Evolutionary conservation across 2,888 invertebrate species (phyloP).

Genomic region (Lordiphosa andalusiaca): DNA sequence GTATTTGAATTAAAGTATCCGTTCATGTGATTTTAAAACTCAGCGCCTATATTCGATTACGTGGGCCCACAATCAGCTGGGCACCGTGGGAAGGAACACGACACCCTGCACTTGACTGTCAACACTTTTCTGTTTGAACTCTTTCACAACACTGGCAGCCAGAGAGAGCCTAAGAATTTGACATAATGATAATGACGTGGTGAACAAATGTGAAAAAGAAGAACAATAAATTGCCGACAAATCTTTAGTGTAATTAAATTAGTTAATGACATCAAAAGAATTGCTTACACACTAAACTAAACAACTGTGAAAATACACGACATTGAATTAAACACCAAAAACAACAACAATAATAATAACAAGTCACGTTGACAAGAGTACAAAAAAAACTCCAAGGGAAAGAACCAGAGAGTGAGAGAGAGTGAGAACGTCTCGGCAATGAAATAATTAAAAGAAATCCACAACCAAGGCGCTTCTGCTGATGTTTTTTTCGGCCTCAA

Average conservation of each 20-base stretch:
- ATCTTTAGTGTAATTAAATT: conserved; percentile 41
- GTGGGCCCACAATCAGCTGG: no score
- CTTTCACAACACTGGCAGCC: no score
- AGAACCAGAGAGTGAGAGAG: conserved; percentile 27
- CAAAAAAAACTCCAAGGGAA: conserved; percentile 24
- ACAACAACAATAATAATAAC: conserved; percentile 11
- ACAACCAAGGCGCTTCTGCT: conserved; percentile 18
- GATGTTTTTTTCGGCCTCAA: conserved; percentile 35
- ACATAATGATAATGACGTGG: conserved; percentile 68
- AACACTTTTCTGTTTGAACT: no score
- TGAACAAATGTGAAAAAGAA: conserved; percentile 59
- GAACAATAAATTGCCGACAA: conserved; percentile 67
- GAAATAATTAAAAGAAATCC: conserved; percentile 54
- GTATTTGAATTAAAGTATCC: no score
- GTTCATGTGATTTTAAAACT: no score
- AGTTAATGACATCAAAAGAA: conserved; percentile 21
- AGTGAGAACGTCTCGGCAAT: conserved; percentile 45
- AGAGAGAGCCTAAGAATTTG: no score
- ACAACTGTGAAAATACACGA: background rate
- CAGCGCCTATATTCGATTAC: no score
- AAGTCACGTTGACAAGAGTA: conserved; percentile 19
- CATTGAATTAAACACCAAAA: background rate
- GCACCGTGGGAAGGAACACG: no score
- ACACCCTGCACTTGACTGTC: no score
- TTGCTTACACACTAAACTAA: background rate